Evolutionary conservation across 2,113 vertebrate species (phyloP), one percentile per base, ranked within the genome.

Genomic region (Nothocercus julius): DNA sequence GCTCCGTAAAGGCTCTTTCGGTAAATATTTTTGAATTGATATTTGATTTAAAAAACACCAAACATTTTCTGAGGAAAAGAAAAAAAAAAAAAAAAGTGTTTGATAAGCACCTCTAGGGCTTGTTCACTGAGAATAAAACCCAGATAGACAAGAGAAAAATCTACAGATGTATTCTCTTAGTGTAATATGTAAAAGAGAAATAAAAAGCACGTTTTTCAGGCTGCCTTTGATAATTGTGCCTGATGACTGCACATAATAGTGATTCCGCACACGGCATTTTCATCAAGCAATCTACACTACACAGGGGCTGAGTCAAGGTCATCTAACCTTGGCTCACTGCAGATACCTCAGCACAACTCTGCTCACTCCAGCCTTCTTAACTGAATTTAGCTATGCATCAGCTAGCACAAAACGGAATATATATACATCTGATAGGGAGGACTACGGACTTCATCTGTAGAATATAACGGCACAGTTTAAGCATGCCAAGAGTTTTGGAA

Each of bases 401-500:
- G 83, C 69, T 90, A 74, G 9, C 45, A 49, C 24, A 38, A 53
- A 81, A 77, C 53, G 25, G 83, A 73, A 62, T 28, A 62, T 15
- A 59, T 59, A 45, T 27, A 8, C 27, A 83, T 14, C 16, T 10
- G 22, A 64, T 8, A 73, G 49, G 32, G 34, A 89, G 63, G 30
- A 61, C 32, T 86, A 72, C 25, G 64, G 25, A 67, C 72, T 87
- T 85, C 47, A 38, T 63, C 64, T 90, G 54, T 42, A 61, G 68
- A 86, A 91, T 82, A 93, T 92, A 97, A 90, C 64, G 56, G 51
- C 62, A 68, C 40, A 95, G 42, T 7, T n/a, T 93, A 79, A 88
- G 54, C 40, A 44, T 44, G 44, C 27, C 24, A 10, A 51, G 88
- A 80, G 54, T 79, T 89, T 83, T 61, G 44, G 54, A 93, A 62